Base-by-base conservation (phyloP, 2,888 invertebrate genomes). In the Tetramorium bicarinatum region DNA sequence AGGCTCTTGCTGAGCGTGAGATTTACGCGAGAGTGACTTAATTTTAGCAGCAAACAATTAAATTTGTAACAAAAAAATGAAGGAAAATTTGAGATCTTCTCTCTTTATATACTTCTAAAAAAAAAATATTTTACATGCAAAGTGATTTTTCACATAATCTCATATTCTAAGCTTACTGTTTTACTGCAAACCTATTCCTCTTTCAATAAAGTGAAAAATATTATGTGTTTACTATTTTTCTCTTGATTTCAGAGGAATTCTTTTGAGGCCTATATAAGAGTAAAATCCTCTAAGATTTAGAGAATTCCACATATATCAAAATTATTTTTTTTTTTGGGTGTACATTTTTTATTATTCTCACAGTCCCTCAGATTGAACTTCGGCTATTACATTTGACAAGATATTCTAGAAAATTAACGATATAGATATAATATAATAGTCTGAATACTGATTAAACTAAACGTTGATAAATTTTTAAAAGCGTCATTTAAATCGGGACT, bases 1-100 rank as follows among this genome's bases (percentile, higher is more conserved):
- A 13, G 13, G 13, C 13, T 18, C 49, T 8, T 38, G 44, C 15
- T 76, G 41, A 75, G 44, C 44, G 62, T 34, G 38, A 76, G 52
- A 66, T 76, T 76, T 62, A 47, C 21, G 11, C 64, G 21, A 21
- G 15, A 49, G 34, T 13, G 21, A 74, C 13, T 52, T 38, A n/a
- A 11, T 7, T 76, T 2, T 15, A 18, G 41, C 18, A 15, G 62
- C 9, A 34, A 75, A 52, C 18, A 54, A 49, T 49, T 25, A 13
- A 41, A 38, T 4, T 41, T 41, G 18, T 13, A 52, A 38, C 13
- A 18, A 52, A 21, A 25, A 64, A 54, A 62, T 21, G 18, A 29
- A 7, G 13, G 34, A 11, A 69, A n/a, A 1, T 41, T 38, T 47
- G 11, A 52, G 34, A 21, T 41, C 6, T 7, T 13, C 9, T 44